Conservation (phyloP, 92 coral and sea anemone species). For the Isaurus tuberculatus region DNA sequence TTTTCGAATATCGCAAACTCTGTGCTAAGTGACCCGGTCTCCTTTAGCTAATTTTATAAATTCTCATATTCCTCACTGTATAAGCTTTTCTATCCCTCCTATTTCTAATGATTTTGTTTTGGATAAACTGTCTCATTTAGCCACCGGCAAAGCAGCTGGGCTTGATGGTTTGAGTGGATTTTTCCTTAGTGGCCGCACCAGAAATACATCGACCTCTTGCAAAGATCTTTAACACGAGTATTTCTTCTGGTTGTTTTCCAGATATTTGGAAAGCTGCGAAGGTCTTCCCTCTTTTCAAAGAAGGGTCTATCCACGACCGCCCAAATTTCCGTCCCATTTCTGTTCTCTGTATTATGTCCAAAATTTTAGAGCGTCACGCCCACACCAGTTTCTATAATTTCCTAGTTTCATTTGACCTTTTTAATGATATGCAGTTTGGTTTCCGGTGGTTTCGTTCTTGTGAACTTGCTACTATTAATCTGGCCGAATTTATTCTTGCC, state of each 20-base stretch:
- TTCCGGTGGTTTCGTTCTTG: constrained; percentile 55
- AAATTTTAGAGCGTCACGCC: constrained; percentile 7
- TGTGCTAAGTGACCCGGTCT: too few species aligned
- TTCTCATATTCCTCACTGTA: too few species aligned
- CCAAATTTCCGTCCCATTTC: constrained; percentile 20
- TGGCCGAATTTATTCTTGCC: constrained; percentile 43
- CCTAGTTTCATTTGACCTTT: not conserved
- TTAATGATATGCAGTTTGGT: constrained; percentile 1
- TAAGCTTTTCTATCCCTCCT: too few species aligned
- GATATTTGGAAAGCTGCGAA: constrained; percentile 40
- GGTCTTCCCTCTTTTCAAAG: constrained; percentile 39
- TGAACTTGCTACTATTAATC: constrained; percentile 56
- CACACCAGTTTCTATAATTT: constrained; percentile 9
- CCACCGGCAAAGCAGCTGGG: constrained; percentile 6
- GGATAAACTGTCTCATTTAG: not conserved
- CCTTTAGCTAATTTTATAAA: too few species aligned
- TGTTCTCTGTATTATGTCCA: constrained; percentile 15
- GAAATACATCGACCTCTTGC: not conserved
- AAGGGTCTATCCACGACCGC: constrained; percentile 8
- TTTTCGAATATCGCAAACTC: too few species aligned
- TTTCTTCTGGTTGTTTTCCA: constrained; percentile 14
- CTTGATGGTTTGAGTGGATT: not conserved
- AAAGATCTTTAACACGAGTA: not conserved
- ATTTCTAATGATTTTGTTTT: not conserved
- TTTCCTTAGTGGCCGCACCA: not conserved